Evolutionary conservation across 2,797 vertebrate genomes (phyloP).

Genomic region (Poecilia gillii): DNA sequence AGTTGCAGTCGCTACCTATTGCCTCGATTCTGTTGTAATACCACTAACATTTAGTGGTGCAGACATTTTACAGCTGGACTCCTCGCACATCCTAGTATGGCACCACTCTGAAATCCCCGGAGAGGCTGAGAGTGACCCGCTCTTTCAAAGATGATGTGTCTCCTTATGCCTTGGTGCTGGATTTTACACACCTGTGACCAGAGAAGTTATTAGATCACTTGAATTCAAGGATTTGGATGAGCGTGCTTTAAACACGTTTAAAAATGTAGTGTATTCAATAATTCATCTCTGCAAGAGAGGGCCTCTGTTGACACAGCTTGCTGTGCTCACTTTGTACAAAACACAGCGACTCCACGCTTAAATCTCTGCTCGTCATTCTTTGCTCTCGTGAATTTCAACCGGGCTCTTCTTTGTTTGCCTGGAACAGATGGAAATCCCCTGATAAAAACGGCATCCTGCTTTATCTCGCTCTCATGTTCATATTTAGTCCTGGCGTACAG

Average conservation of each 20-base stretch:
- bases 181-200: background rate
- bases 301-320: background rate
- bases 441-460: background rate
- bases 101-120: background rate
- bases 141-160: background rate
- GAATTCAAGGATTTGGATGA: background rate
- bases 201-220: background rate
- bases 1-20: background rate
- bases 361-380: background rate
- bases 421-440: background rate
- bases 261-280: background rate
- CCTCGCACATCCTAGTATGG: background rate
- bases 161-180: background rate
- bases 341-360: background rate
- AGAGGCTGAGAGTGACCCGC: background rate
- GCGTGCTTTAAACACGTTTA: background rate
- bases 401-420: background rate
- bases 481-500: background rate
- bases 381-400: background rate
- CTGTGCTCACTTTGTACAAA: slow-evolving; percentile 4
- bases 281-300: background rate
- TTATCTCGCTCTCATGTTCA: background rate
- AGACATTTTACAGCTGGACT: background rate
- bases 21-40: background rate
- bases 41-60: background rate